A percentile compares a stretch with the other conserved stretches of the same genome.
Conservation (phyloP, 2,888 invertebrate species). For the Phyllotreta striolata region DNA sequence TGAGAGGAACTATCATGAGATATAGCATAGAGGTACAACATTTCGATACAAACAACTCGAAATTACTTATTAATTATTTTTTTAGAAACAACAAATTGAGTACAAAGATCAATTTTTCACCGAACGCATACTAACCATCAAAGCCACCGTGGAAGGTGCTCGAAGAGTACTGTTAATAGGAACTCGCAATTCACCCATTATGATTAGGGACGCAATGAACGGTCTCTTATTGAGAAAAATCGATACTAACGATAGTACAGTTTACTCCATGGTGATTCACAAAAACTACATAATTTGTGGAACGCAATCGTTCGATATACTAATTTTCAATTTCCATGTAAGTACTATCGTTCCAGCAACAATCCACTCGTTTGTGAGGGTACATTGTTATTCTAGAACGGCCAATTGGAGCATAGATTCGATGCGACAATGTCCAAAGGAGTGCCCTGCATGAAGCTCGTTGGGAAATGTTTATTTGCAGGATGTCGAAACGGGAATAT, state of each 20-base stretch:
- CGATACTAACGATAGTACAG: conserved; percentile 67
- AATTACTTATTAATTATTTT: conserved; percentile 21
- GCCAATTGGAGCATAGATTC: conserved; percentile 62
- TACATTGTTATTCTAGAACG: conserved; percentile 65
- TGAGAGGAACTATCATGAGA: conserved; percentile 74
- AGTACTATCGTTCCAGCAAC: conserved; percentile 55
- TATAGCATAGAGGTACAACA: conserved; percentile 71
- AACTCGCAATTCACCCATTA: conserved; percentile 73
- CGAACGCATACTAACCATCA: conserved; percentile 72
- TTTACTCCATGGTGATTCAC: conserved; percentile 75
- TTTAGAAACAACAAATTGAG: conserved; percentile 52
- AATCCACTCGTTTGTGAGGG: not conserved
- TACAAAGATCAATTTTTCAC: conserved; percentile 64
- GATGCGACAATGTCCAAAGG: conserved; percentile 63
- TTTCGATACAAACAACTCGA: conserved; percentile 13
- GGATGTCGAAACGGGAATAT: conserved; percentile 83
- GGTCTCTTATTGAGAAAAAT: conserved; percentile 74
- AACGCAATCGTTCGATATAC: conserved; percentile 75
- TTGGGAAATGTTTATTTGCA: conserved; percentile 70
- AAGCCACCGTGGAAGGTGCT: conserved; percentile 77
- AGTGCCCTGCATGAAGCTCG: conserved; percentile 74
- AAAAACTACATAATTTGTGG: conserved; percentile 78
- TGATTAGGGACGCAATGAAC: conserved; percentile 75
- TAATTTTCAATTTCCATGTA: conserved; percentile 79
- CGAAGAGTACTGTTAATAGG: conserved; percentile 75